Conservation (phyloP, 35 echinoderm and acorn worm genomes). For the Apostichopus japonicus region DNA sequence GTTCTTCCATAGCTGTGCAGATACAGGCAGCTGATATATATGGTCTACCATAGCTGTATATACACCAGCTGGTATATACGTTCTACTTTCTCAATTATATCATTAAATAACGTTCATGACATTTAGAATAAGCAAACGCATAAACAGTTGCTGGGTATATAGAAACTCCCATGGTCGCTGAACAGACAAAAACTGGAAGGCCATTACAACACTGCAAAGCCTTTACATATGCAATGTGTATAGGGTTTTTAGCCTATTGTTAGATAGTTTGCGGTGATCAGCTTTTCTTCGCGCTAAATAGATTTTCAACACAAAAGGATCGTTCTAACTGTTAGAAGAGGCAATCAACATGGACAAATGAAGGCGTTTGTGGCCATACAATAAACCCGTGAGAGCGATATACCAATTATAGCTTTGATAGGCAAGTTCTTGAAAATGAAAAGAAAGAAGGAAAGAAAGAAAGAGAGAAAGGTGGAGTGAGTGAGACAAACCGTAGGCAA, state of each 20-base stretch:
- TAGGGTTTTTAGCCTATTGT: neutral
- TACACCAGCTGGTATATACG: too few relatives aligned
- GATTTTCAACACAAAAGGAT: slow-evolving; percentile 38
- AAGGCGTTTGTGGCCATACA: slow-evolving; percentile 19
- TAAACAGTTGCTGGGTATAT: too few relatives aligned
- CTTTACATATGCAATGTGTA: neutral
- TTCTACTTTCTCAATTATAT: too few relatives aligned
- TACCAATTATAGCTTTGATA: slow-evolving; percentile 48
- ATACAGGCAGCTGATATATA: too few relatives aligned
- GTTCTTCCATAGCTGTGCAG: too few relatives aligned
- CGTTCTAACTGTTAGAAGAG: slow-evolving; percentile 29
- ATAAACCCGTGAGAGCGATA: slow-evolving; percentile 32
- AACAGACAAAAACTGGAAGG: too few relatives aligned
- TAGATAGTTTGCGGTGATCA: slow-evolving; percentile 4
- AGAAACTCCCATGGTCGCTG: too few relatives aligned
- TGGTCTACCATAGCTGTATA: too few relatives aligned
- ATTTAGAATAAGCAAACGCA: too few relatives aligned
- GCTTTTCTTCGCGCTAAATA: slow-evolving; percentile 7
- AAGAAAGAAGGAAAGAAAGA: neutral
- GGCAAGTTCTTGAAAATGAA: slow-evolving; percentile 2
- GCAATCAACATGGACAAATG: slow-evolving; percentile 34
- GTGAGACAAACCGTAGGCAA: neutral
- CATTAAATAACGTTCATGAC: too few relatives aligned
- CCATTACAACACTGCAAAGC: too few relatives aligned
- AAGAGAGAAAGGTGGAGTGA: neutral